Conservation (phyloP, 2,113 vertebrate genomes). For the Spheniscus mendiculus region DNA sequence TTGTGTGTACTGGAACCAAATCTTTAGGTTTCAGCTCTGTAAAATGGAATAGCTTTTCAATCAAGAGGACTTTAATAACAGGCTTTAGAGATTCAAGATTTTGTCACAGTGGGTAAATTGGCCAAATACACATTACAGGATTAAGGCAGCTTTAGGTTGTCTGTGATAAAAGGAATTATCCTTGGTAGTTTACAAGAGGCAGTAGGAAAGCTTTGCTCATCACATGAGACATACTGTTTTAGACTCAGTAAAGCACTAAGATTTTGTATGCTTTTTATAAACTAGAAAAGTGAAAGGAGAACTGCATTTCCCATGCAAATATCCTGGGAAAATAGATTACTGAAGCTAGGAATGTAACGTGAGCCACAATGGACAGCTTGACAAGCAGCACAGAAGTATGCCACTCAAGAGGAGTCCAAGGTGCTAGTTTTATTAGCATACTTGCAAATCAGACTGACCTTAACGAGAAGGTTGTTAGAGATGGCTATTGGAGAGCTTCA, state of each 20-base stretch:
- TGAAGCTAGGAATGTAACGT: neutral
- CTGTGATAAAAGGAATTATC: constrained; percentile 30
- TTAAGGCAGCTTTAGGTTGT: constrained; percentile 37
- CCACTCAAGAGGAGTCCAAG: neutral
- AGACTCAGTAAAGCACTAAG: neutral
- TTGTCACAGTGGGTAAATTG: constrained; percentile 35
- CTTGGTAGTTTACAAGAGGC: neutral
- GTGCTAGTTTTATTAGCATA: neutral
- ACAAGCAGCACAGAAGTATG: neutral
- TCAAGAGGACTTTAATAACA: neutral
- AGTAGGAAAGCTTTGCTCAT: constrained; percentile 48
- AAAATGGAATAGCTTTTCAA: constrained; percentile 13
- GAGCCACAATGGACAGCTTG: neutral
- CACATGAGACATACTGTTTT: neutral
- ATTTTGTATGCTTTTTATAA: constrained; percentile 20
- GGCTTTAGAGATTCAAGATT: neutral
- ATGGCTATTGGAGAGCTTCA: neutral
- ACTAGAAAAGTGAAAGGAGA: neutral
- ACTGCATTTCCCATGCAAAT: neutral
- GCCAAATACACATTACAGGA: constrained; percentile 11
- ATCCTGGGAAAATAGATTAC: constrained; percentile 12
- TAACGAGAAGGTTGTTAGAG: neutral
- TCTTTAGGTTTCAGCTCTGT: neutral
- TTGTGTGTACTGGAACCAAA: constrained; percentile 11
- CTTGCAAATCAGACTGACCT: neutral